Percentiles rank a stretch among this genome's conserved stretches.
Conservation (phyloP, 2,888 invertebrate species). For the Adelphocoris suturalis region DNA sequence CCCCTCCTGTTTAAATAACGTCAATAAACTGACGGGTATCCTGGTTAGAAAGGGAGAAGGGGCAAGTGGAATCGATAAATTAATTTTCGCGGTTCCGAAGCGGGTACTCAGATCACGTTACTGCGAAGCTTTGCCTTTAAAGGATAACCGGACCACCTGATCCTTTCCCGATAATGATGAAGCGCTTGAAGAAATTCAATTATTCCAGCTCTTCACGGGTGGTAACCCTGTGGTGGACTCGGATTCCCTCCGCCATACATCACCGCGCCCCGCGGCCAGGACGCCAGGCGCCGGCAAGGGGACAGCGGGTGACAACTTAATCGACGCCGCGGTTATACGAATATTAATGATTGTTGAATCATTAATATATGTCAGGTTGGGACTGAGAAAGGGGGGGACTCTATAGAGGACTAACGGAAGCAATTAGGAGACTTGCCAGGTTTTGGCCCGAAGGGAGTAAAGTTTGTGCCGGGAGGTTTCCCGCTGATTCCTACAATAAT, state of each 20-base stretch:
- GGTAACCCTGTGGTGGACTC: not conserved
- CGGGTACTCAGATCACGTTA: conserved; percentile 53
- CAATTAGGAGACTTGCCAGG: conserved; percentile 68
- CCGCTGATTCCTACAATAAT: conserved; percentile 64
- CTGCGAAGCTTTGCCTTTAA: not conserved
- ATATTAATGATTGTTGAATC: conserved; percentile 60
- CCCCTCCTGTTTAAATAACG: not conserved
- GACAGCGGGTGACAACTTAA: conserved; percentile 64
- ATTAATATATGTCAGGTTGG: conserved; percentile 20
- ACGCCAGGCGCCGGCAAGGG: not conserved
- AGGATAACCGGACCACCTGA: conserved; percentile 58
- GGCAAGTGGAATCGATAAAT: conserved; percentile 57
- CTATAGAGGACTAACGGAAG: conserved; percentile 37
- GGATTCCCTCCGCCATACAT: conserved; percentile 46
- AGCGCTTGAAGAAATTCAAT: conserved; percentile 64
- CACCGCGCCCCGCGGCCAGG: conserved; percentile 12
- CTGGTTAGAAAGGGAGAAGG: not conserved
- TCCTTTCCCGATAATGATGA: conserved; percentile 59
- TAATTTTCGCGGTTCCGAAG: conserved; percentile 52
- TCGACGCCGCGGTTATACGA: conserved; percentile 69
- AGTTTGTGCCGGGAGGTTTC: conserved; percentile 47
- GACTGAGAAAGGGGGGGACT: conserved; percentile 22
- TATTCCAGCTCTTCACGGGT: conserved; percentile 39
- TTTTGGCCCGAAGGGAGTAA: conserved; percentile 44
- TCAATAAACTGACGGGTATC: conserved; percentile 19